Conservation (phyloP, 2,797 vertebrate genomes). For the Neosalanx taihuensis region DNA sequence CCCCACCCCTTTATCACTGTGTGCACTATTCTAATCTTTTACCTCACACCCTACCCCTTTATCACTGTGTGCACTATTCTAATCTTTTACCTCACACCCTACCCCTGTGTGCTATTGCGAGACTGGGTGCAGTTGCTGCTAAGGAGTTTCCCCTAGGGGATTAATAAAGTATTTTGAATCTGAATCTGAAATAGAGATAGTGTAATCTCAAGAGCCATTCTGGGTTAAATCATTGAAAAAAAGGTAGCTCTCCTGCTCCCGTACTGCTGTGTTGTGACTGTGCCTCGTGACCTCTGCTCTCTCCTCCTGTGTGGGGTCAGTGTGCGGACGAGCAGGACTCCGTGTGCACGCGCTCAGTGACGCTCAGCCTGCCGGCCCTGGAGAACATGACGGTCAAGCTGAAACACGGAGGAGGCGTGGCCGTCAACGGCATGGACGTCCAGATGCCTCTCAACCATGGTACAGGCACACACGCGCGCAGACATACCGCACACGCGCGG, state of each 20-base stretch:
- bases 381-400: conserved; percentile 84
- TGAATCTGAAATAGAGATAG: too few species aligned
- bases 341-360: conserved; percentile 87
- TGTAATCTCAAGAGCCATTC: too few species aligned
- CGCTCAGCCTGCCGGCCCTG: conserved; percentile 76
- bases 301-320: conserved; percentile 61
- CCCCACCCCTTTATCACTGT: too few species aligned
- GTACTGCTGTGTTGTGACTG: background rate
- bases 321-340: conserved; percentile 91
- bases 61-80: too few species aligned
- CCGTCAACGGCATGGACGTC: conserved; percentile 86
- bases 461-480: conserved; percentile 45
- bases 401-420: conserved; percentile 88
- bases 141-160: too few species aligned
- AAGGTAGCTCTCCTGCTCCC: background rate
- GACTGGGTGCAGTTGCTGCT: too few species aligned
- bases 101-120: too few species aligned
- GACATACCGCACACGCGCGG: background rate
- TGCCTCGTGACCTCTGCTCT: conserved; percentile 9
- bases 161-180: too few species aligned
- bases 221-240: background rate
- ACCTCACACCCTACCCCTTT: too few species aligned
- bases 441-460: conserved; percentile 87
- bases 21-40: too few species aligned
- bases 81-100: too few species aligned